Evolutionary conservation across 2,797 vertebrate genomes (phyloP).

Genomic region (Lithobates pipiens): DNA sequence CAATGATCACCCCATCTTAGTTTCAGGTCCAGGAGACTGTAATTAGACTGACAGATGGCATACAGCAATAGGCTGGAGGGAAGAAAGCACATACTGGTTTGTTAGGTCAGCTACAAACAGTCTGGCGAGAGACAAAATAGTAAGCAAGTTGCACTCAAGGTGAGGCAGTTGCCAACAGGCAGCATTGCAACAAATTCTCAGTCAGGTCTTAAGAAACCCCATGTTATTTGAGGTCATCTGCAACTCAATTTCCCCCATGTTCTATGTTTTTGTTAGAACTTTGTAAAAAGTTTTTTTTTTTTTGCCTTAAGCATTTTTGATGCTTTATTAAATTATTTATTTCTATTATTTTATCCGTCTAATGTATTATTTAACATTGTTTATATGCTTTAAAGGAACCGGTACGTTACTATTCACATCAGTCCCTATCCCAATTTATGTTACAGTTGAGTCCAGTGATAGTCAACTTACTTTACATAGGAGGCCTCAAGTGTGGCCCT

Average conservation of each 20-base stretch:
- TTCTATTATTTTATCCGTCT: too few relatives aligned
- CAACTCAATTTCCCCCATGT: background rate
- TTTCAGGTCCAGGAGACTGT: constrained; percentile 14
- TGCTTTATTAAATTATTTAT: too few relatives aligned
- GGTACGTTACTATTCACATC: too few relatives aligned
- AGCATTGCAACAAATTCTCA: background rate
- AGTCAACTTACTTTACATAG: too few relatives aligned
- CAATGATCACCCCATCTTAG: constrained; percentile 6
- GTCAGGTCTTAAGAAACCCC: background rate
- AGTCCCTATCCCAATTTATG: too few relatives aligned
- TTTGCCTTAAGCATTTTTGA: too few relatives aligned
- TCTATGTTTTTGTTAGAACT: too few relatives aligned
- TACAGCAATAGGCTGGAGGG: constrained; percentile 12
- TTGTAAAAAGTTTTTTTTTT: too few relatives aligned
- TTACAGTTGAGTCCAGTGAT: too few relatives aligned
- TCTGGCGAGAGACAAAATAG: background rate
- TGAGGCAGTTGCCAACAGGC: background rate
- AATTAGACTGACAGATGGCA: constrained; percentile 25
- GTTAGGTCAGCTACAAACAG: background rate
- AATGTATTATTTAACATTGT: too few relatives aligned
- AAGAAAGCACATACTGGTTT: background rate
- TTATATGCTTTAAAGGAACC: too few relatives aligned
- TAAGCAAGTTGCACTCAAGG: constrained; percentile 7
- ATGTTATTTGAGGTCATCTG: background rate
- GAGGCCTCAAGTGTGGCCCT: background rate